A percentile compares a stretch with the other conserved stretches of the same genome.
Conservation (phyloP, 2,797 vertebrate species). For the Darevskia nairensis region DNA sequence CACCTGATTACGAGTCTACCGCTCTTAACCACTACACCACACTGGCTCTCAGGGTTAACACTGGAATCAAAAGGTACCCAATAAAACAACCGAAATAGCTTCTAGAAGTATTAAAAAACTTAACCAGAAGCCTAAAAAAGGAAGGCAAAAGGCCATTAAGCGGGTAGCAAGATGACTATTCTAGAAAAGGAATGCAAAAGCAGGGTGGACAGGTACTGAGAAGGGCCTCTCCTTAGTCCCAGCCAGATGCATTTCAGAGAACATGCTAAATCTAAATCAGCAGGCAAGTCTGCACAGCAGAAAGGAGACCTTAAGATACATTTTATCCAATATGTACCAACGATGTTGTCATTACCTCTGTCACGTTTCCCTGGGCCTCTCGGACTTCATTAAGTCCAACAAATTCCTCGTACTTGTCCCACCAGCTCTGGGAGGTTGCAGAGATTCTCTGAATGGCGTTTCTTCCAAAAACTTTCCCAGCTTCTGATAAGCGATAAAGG, state of each 20-base stretch:
- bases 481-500: constrained; percentile 76
- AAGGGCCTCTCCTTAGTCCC: not conserved
- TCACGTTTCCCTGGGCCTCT: constrained; percentile 91
- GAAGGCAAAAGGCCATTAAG: not conserved
- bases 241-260: not conserved
- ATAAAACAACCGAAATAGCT: not conserved
- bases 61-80: not conserved
- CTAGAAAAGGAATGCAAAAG: not conserved
- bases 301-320: not conserved
- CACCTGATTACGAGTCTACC: too few relatives aligned
- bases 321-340: not conserved
- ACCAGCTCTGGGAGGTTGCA: constrained; percentile 85
- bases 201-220: not conserved
- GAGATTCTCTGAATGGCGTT: constrained; percentile 75
- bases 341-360: constrained; percentile 83
- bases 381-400: constrained; percentile 94
- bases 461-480: constrained; percentile 82
- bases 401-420: constrained; percentile 94
- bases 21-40: too few relatives aligned
- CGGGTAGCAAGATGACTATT: too few relatives aligned
- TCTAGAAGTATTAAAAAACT: not conserved
- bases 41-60: too few relatives aligned
- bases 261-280: not conserved
- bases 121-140: not conserved
- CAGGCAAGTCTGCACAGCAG: too few relatives aligned